Percentiles rank a stretch among this genome's conserved stretches.
phyloP scores from a whole-genome alignment of 2,888 invertebrate species.

The Eulithis prunata region DNA sequence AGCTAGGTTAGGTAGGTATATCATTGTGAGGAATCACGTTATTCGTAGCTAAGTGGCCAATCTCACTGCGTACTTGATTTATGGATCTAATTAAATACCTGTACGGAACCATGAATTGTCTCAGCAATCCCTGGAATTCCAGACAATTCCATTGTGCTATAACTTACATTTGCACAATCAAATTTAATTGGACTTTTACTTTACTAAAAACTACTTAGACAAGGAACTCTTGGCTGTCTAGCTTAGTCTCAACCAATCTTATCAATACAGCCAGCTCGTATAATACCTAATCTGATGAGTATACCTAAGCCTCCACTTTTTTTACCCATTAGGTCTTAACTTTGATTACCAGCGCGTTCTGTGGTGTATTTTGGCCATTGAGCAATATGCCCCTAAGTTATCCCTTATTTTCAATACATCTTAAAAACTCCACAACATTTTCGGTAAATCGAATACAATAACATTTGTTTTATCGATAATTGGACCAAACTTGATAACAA shows the following conservation, averaged over 20 bases:
- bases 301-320: no score
- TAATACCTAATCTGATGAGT: no score
- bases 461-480: slow-evolving; percentile 13
- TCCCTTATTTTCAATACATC: no score
- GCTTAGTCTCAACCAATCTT: no score
- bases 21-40: slow-evolving; percentile 47
- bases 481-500: slow-evolving; percentile 21
- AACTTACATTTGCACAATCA: slow-evolving; percentile 39
- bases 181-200: slow-evolving; percentile 29
- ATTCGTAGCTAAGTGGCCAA: slow-evolving; percentile 57
- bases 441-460: background rate
- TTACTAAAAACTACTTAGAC: background rate
- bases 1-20: slow-evolving; percentile 33
- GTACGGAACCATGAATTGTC: slow-evolving; percentile 69
- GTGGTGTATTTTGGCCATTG: no score
- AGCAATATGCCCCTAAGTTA: no score
- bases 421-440: no score
- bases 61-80: slow-evolving; percentile 65
- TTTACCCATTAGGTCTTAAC: no score
- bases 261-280: no score
- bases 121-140: slow-evolving; percentile 57
- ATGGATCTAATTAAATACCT: slow-evolving; percentile 75
- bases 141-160: slow-evolving; percentile 43
- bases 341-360: no score
- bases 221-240: no score